Base-by-base conservation (phyloP, 2,797 vertebrate genomes). In the Jordanella pulchra region DNA sequence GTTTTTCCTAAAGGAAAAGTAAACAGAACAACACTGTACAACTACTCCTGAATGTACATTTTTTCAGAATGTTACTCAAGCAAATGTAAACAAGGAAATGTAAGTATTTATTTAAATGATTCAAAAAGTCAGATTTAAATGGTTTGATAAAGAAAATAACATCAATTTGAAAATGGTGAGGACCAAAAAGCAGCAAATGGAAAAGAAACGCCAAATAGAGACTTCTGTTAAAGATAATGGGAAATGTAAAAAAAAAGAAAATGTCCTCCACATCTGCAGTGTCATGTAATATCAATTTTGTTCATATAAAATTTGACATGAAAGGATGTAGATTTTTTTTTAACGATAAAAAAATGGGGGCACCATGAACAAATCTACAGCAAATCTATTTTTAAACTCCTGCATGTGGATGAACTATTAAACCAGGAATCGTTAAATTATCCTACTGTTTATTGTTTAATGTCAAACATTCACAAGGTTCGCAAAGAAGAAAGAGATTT, bases 391-490 rank as follows among this genome's bases (percentile, higher is more conserved):
- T 69, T 14, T 39, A n/a, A 66, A 23, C 63, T 11, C 25, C n/a
- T 27, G 65, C 21, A 1, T 53, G n/a, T 12, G 60, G 35, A 54
- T 71, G 32, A 68, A 65, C 54, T 65, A 2, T n/a, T 67, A 61
- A 83, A 76, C 2, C 66, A 60, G 66, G 48, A 75, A 76, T 17
- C 32, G 23, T 27, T 32, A 42, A 54, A 17, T 50, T 56, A 11
- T 7, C 3, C 1, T 73, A 14, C 15, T 51, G 14, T 73, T 6
- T 13, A 23, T 64, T 73, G 0, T 42, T 3, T 39, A 9, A 12
- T 32, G 63, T 42, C 28, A 48, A 78, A 77, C 1, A 2, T 55
- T 61, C n/a, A 23, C 44, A 28, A 65, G 7, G 35, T 14, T 15
- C 4, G 18, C 28, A 51, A 47, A 39, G 30, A 28, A 45, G n/a